Conservation (phyloP, 2,888 invertebrate genomes). For the Hedychridium roseum region DNA sequence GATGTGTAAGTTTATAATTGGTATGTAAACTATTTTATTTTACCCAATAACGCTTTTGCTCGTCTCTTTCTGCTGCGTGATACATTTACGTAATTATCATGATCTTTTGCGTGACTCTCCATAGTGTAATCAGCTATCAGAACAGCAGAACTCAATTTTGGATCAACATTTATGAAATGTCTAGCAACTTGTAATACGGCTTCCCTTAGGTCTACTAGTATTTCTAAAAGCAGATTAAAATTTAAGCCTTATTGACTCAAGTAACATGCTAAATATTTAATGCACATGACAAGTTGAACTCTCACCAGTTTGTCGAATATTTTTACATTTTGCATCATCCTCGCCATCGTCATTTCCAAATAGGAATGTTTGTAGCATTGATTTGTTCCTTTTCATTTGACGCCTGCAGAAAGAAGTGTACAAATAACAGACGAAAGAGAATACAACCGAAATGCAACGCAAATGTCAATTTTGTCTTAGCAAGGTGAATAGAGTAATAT, state of each 20-base stretch:
- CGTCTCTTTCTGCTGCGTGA: slow-evolving; percentile 86
- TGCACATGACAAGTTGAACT: slow-evolving; percentile 8
- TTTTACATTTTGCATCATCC: slow-evolving; percentile 91
- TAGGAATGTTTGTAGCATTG: slow-evolving; percentile 86
- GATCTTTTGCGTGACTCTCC: slow-evolving; percentile 94
- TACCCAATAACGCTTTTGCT: slow-evolving; percentile 90
- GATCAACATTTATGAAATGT: slow-evolving; percentile 94
- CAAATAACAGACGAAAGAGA: slow-evolving; percentile 15
- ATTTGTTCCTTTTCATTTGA: slow-evolving; percentile 90
- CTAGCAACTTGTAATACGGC: slow-evolving; percentile 91
- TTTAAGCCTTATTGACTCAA: slow-evolving; percentile 2
- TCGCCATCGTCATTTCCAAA: slow-evolving; percentile 82
- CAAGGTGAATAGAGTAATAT: no score
- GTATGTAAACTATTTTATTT: not conserved
- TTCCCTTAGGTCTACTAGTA: slow-evolving; percentile 96
- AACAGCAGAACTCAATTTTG: slow-evolving; percentile 82
- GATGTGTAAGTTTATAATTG: slow-evolving; percentile 1
- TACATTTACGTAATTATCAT: slow-evolving; percentile 94
- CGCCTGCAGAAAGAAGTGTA: slow-evolving; percentile 67
- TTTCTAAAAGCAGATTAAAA: slow-evolving; percentile 68
- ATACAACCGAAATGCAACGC: slow-evolving; percentile 1
- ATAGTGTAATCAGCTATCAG: slow-evolving; percentile 93
- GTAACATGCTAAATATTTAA: slow-evolving; percentile 1
- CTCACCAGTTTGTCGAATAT: slow-evolving; percentile 89
- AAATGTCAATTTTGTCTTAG: no score